These are phyloP conservation scores for Cricetomys ansorgei DNA, from an alignment of 2,113 vertebrate species.

Conservation along the genomic window DNA sequence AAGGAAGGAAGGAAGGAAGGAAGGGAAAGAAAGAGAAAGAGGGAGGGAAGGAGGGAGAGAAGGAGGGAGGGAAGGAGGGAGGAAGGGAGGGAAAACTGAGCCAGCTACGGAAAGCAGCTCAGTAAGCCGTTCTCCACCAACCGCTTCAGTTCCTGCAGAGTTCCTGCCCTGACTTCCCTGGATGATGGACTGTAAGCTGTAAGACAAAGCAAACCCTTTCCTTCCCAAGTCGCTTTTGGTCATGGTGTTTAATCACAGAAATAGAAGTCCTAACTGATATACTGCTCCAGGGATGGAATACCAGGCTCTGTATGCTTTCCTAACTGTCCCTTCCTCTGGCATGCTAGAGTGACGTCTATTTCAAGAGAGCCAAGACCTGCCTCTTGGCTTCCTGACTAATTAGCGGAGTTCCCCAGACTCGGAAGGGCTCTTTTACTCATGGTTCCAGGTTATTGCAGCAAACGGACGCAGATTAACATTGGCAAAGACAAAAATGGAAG, in stretches of 20 bases:
- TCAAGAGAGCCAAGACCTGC: not conserved
- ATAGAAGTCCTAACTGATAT: not conserved
- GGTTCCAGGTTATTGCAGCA: not conserved
- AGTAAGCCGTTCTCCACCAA: not conserved
- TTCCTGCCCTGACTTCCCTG: not conserved
- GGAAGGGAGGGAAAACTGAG: not conserved
- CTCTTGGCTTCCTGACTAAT: not conserved
- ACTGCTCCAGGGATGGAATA: not conserved
- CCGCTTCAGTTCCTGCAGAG: not conserved
- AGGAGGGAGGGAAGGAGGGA: not conserved
- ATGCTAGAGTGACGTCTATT: not conserved
- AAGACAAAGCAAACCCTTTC: not conserved
- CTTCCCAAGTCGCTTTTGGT: not conserved
- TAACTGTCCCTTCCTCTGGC: not conserved
- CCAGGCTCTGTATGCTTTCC: not conserved
- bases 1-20: not conserved
- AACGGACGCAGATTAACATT: not conserved
- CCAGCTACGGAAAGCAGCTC: not conserved
- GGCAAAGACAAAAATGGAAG: slow-evolving; percentile 29
- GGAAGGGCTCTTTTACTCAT: not conserved
- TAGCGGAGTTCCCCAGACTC: not conserved
- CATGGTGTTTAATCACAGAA: not conserved
- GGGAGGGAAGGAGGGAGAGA: not conserved
- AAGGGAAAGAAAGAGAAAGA: not conserved
- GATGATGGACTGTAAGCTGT: not conserved